Conservation (phyloP, 2,888 invertebrate genomes). For the Pardosa pseudoannulata region DNA sequence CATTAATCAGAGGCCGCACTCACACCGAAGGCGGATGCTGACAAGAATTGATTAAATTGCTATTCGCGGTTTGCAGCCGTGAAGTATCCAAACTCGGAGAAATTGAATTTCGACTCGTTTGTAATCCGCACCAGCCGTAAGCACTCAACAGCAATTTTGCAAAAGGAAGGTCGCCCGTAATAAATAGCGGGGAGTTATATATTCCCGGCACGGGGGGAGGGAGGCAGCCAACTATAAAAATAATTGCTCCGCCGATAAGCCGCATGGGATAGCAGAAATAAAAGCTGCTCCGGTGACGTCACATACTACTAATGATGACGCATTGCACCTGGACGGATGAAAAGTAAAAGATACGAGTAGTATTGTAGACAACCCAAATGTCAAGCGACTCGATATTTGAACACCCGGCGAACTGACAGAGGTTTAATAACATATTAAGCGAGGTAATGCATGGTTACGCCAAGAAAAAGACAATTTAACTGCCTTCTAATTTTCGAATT, state of each 20-base stretch:
- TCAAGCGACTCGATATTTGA: neutral
- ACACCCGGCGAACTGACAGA: neutral
- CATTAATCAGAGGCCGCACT: neutral
- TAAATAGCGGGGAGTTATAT: conserved; percentile 61
- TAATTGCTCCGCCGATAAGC: conserved; percentile 54
- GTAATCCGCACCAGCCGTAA: conserved; percentile 37
- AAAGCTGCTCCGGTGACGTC: conserved; percentile 41
- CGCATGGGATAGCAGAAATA: neutral
- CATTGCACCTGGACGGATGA: conserved; percentile 45
- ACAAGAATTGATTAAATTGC: neutral
- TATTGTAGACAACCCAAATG: neutral
- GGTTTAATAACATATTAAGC: too few species aligned
- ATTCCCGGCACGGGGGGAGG: conserved; percentile 7
- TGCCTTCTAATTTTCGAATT: too few species aligned
- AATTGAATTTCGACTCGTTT: conserved; percentile 59
- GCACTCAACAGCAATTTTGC: conserved; percentile 44
- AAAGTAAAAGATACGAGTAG: neutral
- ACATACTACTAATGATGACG: conserved; percentile 42
- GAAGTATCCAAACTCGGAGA: neutral
- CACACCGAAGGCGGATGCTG: neutral
- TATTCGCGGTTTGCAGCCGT: neutral
- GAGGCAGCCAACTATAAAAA: conserved; percentile 54
- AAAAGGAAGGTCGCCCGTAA: conserved; percentile 31
- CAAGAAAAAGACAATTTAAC: too few species aligned
- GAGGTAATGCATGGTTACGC: too few species aligned